Percentiles rank a stretch among this genome's conserved stretches.
These are phyloP conservation scores for Tridacna crocea DNA, from an alignment of 2,888 invertebrate genomes.

Conservation along the genomic window DNA sequence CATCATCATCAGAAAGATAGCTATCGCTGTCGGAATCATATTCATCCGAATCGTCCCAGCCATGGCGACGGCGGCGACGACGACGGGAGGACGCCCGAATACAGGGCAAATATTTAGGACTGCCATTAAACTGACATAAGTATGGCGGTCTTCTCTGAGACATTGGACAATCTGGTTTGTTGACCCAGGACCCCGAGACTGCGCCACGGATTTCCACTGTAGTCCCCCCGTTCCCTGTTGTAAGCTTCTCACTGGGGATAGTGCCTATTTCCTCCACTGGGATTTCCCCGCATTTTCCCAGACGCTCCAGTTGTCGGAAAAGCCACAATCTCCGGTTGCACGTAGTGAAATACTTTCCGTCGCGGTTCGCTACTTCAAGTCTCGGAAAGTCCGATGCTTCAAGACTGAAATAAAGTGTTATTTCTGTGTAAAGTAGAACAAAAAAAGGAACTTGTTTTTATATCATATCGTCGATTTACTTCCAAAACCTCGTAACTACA, in stretches of 20 bases:
- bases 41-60: too few species aligned
- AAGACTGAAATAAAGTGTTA: neutral
- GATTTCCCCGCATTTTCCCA: slow-evolving; percentile 12
- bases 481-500: too few species aligned
- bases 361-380: neutral
- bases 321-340: slow-evolving; percentile 15
- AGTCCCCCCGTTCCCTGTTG: neutral
- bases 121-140: neutral
- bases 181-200: neutral
- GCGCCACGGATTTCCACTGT: neutral
- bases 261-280: neutral
- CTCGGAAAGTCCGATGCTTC: neutral
- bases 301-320: slow-evolving; percentile 17
- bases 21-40: too few species aligned
- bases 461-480: neutral
- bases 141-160: neutral
- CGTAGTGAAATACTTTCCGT: neutral
- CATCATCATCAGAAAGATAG: too few species aligned
- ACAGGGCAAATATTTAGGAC: too few species aligned
- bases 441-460: neutral
- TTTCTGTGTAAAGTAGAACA: neutral
- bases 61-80: too few species aligned
- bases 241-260: neutral
- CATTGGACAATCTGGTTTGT: neutral
- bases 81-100: too few species aligned